Conservation (phyloP, 2,797 vertebrate genomes). For the Pseudochaenichthys georgianus region DNA sequence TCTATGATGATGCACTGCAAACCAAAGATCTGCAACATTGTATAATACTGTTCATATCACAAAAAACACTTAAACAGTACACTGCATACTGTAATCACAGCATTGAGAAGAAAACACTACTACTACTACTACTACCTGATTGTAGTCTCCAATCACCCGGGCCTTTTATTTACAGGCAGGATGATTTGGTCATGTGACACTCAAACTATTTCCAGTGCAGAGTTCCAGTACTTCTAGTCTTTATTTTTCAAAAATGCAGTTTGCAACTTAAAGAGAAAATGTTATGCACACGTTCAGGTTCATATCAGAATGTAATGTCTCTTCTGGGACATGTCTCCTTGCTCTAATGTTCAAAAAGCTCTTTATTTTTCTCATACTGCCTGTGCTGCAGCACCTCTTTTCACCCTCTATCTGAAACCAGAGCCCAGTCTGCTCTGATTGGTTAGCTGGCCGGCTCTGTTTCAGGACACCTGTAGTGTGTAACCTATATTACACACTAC, state of each 20-base stretch:
- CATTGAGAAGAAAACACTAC: not conserved
- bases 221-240: not conserved
- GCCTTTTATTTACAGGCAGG: conserved; percentile 2
- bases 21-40: not conserved
- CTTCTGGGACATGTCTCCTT: no score
- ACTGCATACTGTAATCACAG: conserved; percentile 16
- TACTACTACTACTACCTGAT: no score
- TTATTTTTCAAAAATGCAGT: not conserved
- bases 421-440: no score
- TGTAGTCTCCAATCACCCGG: conserved; percentile 4
- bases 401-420: no score
- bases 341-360: no score
- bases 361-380: no score
- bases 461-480: no score
- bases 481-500: no score
- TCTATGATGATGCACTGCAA: not conserved
- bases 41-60: not conserved
- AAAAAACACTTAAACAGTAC: not conserved
- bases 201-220: not conserved
- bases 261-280: not conserved
- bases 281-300: not conserved
- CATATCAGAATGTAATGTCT: not conserved
- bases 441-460: no score
- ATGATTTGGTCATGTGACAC: conserved; percentile 8
- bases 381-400: no score